Base-by-base conservation (phyloP, 2,797 vertebrate genomes). In the Buphagus erythrorhynchus region DNA sequence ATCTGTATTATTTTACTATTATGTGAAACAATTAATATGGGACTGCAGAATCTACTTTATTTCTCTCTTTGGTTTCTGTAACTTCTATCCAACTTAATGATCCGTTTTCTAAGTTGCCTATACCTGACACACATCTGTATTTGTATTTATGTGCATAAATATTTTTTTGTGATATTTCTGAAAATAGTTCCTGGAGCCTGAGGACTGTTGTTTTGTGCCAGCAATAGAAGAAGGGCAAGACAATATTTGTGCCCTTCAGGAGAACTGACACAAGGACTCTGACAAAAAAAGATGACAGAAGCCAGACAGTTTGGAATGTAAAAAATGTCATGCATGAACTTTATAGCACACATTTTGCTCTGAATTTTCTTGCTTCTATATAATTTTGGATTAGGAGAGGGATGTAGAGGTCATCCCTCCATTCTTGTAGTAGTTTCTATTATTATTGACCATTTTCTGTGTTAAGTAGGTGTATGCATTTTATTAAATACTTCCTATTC, bases 281-380 rank as follows among this genome's bases (percentile, higher is more conserved):
- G 63, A 94, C 84, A 94, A 75, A 76, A 77, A 87, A 88, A 79
- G 19, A 51, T 63, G 69, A 75, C 40, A 92, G n/a, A 65, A 95
- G 16, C 49, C 57, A 86, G 76, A 13, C 22, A 78, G 21, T 33
- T 67, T 17, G 82, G 71, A 91, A 77, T 67, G 43, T 45, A 43
- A 94, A 86, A 94, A 67, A 67, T 38, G 42, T 15, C 31, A 4
- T 31, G 12, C 33, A 26, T 91, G 46, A 96, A 87, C 19, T 71
- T 93, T 76, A 46, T 35, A 66, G 35, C 26, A 43, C 25, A 10
- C 15, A 21, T 24, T 84, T 93, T 69, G 9, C 61, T 61, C 76
- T 43, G 36, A 67, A 76, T 79, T 80, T 80, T 45, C 45, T 73
- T 92, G 8, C 28, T 86, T 85, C 20, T 6, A 4, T 63, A 6